Base-by-base conservation (phyloP, 1,140 invertebrate genomes). In the Lordiphosa stackelbergi region DNA sequence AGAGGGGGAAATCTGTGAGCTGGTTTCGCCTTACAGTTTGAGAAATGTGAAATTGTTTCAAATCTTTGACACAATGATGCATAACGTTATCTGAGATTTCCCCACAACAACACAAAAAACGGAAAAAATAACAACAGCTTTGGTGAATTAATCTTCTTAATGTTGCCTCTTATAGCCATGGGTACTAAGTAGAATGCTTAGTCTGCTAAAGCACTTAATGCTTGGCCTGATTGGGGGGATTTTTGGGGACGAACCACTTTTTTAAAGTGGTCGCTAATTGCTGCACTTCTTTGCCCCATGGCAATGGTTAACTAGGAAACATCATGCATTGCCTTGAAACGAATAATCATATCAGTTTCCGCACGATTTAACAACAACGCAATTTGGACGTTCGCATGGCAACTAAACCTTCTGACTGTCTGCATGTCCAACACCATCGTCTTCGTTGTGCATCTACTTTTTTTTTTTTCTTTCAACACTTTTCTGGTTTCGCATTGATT, bases 61-160 rank as follows among this genome's bases (percentile, higher is more conserved):
- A 84, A 69, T 72, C 63, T 53, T 59, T 72, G 77, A 81, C 77
- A 83, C 77, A 83, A 83, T 83, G 77, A 83, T 83, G 78, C 77
- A 83, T 83, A 77, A 70, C 69, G 77, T 83, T 83, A 83, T 83
- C 78, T 77, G 77, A 83, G 72, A 83, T 83, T 73, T 69, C 40
- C 35, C 34, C 40, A 45, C 13, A 54, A 24, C 22, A 24, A 24
- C 46, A 42, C 47, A 31, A 56, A 53, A 52, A 34, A 48, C 2
- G 31, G n/a, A 31, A 31, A 53, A 35, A 72, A 62, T 42, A 66
- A 70, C 34, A 64, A 61, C 55, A 79, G 75, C 55, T 73, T 78
- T 73, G 42, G 54, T 53, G 74, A 84, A 85, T 85, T 85, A 85
- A 85, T 85, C 83, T 85, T 84, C 73, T 66, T 85, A 85, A 85